Conservation (phyloP, 2,113 vertebrate species). For the Athene cunicularia region DNA sequence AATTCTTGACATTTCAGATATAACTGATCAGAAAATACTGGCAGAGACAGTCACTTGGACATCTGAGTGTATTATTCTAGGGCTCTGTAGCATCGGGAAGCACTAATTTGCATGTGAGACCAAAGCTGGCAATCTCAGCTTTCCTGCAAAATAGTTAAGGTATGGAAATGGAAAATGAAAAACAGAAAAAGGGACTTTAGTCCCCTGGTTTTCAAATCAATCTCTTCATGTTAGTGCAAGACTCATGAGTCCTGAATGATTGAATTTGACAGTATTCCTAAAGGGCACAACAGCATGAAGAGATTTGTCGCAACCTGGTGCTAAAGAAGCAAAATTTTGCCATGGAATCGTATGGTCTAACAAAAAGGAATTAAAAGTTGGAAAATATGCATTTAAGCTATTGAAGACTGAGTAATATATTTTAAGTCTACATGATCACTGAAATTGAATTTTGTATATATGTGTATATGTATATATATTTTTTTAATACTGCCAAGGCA, state of each 20-base stretch:
- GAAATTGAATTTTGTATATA: background rate
- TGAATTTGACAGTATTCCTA: constrained; percentile 61
- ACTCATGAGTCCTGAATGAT: constrained; percentile 34
- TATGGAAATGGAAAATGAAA: constrained; percentile 44
- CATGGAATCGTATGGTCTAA: background rate
- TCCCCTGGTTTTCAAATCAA: constrained; percentile 35
- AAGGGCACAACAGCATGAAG: constrained; percentile 43
- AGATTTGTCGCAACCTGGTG: constrained; percentile 38
- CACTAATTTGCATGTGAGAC: constrained; percentile 32
- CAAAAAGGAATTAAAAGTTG: background rate
- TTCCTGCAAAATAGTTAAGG: background rate
- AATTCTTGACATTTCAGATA: constrained; percentile 7
- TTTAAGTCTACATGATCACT: background rate
- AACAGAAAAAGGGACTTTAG: constrained; percentile 7
- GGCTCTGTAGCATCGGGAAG: background rate
- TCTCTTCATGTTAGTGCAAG: constrained; percentile 56
- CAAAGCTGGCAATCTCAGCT: constrained; percentile 50
- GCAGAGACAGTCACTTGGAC: background rate
- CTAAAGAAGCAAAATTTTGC: constrained; percentile 22
- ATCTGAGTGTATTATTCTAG: background rate
- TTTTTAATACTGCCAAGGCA: background rate
- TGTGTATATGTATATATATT: background rate
- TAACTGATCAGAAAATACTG: background rate
- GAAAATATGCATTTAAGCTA: background rate
- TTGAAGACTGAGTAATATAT: background rate